Evolutionary conservation across 2,113 vertebrate genomes (phyloP).

Genomic region (Gambusia affinis): DNA sequence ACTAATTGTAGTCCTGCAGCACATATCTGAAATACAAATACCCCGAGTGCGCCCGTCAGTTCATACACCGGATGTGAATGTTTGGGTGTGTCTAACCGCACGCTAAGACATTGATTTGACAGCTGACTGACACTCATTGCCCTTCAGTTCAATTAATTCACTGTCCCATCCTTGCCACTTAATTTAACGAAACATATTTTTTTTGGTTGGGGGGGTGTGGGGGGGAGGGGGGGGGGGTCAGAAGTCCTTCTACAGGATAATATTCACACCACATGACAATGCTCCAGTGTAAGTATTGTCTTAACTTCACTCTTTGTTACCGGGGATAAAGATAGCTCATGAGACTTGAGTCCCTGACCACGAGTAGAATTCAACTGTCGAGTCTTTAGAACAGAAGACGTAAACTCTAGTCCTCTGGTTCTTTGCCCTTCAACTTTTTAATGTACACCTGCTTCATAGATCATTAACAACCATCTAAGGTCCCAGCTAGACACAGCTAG

Average conservation of each 20-base stretch:
- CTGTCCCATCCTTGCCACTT: not conserved
- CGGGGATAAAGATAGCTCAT: not conserved
- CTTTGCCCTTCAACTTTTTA: too few species aligned
- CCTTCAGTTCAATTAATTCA: not conserved
- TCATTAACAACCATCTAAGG: not conserved
- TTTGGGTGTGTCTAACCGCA: constrained; percentile 11
- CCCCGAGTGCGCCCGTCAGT: constrained; percentile 19
- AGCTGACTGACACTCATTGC: constrained; percentile 20
- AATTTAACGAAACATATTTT: not conserved
- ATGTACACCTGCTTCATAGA: not conserved
- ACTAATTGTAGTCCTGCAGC: constrained; percentile 5
- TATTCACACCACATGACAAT: not conserved
- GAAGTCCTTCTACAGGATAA: not conserved
- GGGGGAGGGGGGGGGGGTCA: too few species aligned
- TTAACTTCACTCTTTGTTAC: not conserved
- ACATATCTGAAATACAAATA: constrained; percentile 17
- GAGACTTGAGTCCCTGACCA: not conserved
- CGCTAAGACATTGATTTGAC: constrained; percentile 9
- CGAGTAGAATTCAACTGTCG: not conserved
- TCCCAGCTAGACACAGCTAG: too few species aligned
- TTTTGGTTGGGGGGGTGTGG: too few species aligned
- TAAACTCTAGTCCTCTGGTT: not conserved
- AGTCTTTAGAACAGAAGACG: too few species aligned
- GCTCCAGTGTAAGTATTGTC: not conserved
- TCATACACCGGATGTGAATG: not conserved